Percentiles rank a stretch among this genome's conserved stretches.
Evolutionary conservation across 2,888 invertebrate genomes (phyloP).

Genomic region (Sesia apiformis): DNA sequence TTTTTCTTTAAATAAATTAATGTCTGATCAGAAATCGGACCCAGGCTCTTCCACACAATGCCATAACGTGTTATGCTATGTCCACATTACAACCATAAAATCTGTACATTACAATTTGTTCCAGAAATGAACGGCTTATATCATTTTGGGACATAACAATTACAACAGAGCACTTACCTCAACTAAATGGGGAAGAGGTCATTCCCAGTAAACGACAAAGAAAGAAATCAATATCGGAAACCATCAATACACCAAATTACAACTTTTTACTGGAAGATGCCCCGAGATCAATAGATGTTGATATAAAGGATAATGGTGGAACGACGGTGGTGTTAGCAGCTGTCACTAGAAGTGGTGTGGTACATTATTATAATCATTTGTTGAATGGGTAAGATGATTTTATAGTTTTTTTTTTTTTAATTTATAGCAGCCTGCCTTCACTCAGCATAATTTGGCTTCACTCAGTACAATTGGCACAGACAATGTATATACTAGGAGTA

Average conservation of each 20-base stretch:
- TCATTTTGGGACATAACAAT: slow-evolving; percentile 65
- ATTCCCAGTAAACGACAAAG: slow-evolving; percentile 47
- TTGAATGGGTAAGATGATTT: slow-evolving; percentile 78
- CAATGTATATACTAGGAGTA: too few species aligned
- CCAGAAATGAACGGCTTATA: slow-evolving; percentile 60
- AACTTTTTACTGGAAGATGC: slow-evolving; percentile 82
- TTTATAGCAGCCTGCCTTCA: too few species aligned
- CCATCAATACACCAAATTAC: slow-evolving; percentile 44
- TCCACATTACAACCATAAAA: too few species aligned
- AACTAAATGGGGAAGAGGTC: slow-evolving; percentile 40
- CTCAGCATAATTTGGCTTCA: too few species aligned
- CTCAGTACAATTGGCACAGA: too few species aligned
- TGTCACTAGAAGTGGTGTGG: slow-evolving; percentile 83
- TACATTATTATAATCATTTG: slow-evolving; percentile 84
- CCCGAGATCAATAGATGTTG: slow-evolving; percentile 63
- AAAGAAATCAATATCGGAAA: slow-evolving; percentile 31
- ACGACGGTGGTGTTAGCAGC: slow-evolving; percentile 66
- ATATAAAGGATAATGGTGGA: slow-evolving; percentile 62
- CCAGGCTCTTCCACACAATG: too few species aligned
- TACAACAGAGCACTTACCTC: slow-evolving; percentile 33
- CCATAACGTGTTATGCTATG: too few species aligned
- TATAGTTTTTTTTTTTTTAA: neutral
- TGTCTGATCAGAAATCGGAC: too few species aligned
- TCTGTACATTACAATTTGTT: slow-evolving; percentile 5
- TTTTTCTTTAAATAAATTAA: too few species aligned